Evolutionary conservation across 2,113 vertebrate species (phyloP).

Genomic region (Chloebia gouldiae): DNA sequence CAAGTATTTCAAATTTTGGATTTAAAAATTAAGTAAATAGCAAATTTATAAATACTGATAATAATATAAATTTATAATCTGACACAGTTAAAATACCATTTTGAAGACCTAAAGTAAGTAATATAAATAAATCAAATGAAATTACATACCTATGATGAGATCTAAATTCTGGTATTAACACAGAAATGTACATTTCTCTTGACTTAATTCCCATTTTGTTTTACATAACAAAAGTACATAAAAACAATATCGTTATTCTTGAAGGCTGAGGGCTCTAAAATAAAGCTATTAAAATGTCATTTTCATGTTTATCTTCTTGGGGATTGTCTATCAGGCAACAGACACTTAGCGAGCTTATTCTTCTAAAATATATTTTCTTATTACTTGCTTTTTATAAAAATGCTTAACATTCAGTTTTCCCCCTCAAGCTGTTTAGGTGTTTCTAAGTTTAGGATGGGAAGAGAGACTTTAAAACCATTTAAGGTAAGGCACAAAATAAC

Average conservation of each 20-base stretch:
- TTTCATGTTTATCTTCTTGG: slow-evolving; percentile 2
- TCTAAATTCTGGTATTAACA: not conserved
- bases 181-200: not conserved
- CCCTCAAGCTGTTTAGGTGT: not conserved
- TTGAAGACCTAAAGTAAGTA: not conserved
- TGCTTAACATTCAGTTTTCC: not conserved
- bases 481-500: not conserved
- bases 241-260: not conserved
- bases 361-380: not conserved
- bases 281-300: not conserved
- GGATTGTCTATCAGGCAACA: not conserved
- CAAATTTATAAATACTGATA: not conserved
- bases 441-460: not conserved
- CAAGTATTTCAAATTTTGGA: not conserved
- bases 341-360: not conserved
- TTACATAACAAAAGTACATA: not conserved
- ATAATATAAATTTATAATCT: too few relatives aligned
- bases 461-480: not conserved
- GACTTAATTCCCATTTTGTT: not conserved
- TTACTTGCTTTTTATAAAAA: not conserved
- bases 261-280: not conserved
- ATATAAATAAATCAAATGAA: not conserved
- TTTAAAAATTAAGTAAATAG: not conserved
- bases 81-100: not conserved
- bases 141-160: not conserved